These are phyloP conservation scores for Carcinoscorpius rotundicauda DNA, from an alignment of 1,140 invertebrate genomes.

Conservation along the genomic window DNA sequence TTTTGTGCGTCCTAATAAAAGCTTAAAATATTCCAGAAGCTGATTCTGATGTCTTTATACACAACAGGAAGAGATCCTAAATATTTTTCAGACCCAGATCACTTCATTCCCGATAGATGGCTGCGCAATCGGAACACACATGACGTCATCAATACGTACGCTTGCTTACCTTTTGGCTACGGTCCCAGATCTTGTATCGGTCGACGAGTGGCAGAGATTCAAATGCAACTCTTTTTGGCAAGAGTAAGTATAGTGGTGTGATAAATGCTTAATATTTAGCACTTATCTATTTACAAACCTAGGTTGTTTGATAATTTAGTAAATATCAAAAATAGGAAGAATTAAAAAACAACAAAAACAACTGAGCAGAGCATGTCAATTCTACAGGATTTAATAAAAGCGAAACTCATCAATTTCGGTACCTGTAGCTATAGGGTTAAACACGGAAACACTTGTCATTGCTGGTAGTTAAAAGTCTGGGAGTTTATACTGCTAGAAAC, in stretches of 20 bases:
- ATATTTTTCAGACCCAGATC: conserved; percentile 52
- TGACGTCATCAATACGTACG: conserved; percentile 43
- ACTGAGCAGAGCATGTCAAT: too few relatives aligned
- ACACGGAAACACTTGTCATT: too few relatives aligned
- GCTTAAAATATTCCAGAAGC: conserved; percentile 41
- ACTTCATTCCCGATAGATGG: conserved; percentile 69
- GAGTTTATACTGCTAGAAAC: too few relatives aligned
- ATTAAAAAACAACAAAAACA: too few relatives aligned
- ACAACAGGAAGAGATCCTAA: conserved; percentile 54
- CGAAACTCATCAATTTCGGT: too few relatives aligned
- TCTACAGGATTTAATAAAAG: too few relatives aligned
- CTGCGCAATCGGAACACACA: conserved; percentile 10
- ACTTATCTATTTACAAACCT: too few relatives aligned
- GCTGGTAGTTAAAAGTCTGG: too few relatives aligned
- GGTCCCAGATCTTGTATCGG: conserved; percentile 71
- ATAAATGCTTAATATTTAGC: too few relatives aligned
- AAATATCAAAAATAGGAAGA: too few relatives aligned
- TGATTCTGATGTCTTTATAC: conserved; percentile 65
- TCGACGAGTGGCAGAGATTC: conserved; percentile 57
- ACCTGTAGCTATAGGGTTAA: too few relatives aligned
- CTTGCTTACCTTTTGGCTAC: conserved; percentile 65
- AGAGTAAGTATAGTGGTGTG: conserved; percentile 12
- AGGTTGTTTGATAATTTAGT: too few relatives aligned
- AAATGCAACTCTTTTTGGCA: conserved; percentile 50
- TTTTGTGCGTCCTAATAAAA: conserved; percentile 2